phyloP scores from a whole-genome alignment of 2,888 invertebrate species.

The Elegia similella region DNA sequence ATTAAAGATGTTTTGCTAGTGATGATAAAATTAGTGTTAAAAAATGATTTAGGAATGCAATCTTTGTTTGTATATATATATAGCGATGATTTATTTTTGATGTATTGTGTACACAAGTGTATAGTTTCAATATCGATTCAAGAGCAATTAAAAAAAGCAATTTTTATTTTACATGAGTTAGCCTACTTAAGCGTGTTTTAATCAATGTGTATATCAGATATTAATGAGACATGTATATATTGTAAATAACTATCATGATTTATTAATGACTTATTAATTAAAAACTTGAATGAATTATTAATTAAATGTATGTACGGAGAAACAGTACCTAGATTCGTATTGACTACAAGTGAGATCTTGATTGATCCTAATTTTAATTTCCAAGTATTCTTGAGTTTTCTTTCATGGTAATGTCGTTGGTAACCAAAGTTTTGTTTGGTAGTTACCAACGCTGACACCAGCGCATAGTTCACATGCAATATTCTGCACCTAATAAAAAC shows the following conservation, averaged over 20 bases:
- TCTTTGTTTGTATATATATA: no score
- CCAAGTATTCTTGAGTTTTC: background rate
- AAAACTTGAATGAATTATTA: constrained; percentile 3
- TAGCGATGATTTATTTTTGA: background rate
- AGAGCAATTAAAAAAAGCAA: constrained; percentile 3
- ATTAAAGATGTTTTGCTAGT: no score
- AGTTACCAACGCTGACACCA: no score
- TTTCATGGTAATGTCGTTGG: background rate
- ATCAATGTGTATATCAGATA: constrained; percentile 15
- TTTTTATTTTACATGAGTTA: background rate
- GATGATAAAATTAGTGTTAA: no score
- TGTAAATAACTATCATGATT: constrained; percentile 20
- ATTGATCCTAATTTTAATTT: background rate
- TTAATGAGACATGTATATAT: constrained; percentile 24
- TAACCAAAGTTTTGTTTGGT: no score
- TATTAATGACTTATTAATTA: constrained; percentile 3
- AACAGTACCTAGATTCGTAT: background rate
- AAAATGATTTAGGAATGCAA: no score
- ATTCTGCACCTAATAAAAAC: no score
- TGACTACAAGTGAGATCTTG: background rate
- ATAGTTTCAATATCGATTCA: background rate
- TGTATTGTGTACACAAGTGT: no score
- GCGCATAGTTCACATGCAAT: no score
- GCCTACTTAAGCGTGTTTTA: background rate
- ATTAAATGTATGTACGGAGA: background rate